phyloP scores from a whole-genome alignment of 2,888 invertebrate genomes.

The Conchocele bisecta region DNA sequence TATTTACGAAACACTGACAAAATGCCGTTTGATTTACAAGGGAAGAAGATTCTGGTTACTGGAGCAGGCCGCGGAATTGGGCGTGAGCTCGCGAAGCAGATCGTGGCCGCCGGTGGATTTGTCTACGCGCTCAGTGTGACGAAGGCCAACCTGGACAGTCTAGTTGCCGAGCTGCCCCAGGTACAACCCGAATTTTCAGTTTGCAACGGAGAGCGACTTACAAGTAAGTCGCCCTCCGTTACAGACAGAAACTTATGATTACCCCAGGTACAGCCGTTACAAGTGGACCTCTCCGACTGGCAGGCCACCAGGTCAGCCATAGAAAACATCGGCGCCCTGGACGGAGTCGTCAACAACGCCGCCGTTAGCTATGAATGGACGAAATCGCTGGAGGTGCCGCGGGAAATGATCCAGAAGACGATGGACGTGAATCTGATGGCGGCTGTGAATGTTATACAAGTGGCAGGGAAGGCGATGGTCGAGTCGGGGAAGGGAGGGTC shows the following conservation, averaged over 20 bases:
- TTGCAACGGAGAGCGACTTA: too few relatives aligned
- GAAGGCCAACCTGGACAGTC: not conserved
- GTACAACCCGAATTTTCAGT: constrained; percentile 83
- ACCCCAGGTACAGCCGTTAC: constrained; percentile 82
- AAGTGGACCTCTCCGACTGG: constrained; percentile 91
- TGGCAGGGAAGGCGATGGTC: constrained; percentile 89
- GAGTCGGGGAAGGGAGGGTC: constrained; percentile 88
- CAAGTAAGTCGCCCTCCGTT: too few relatives aligned
- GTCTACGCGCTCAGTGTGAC: constrained; percentile 5
- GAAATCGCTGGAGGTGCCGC: constrained; percentile 88
- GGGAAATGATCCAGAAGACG: constrained; percentile 89
- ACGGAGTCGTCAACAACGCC: constrained; percentile 95
- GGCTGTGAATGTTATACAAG: constrained; percentile 90
- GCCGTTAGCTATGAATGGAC: constrained; percentile 89
- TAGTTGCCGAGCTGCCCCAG: not conserved
- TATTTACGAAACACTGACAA: too few relatives aligned
- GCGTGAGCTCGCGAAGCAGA: not conserved
- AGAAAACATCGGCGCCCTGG: constrained; percentile 87
- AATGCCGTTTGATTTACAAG: not conserved
- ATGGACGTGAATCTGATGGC: constrained; percentile 92
- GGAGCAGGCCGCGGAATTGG: constrained; percentile 17
- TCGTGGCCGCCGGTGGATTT: not conserved
- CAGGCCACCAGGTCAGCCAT: constrained; percentile 87
- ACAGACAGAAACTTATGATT: too few relatives aligned
- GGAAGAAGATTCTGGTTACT: constrained; percentile 10